Percentiles rank a stretch among this genome's conserved stretches.
These are phyloP conservation scores for Drosophila novamexicana DNA, from an alignment of 1,140 invertebrate genomes.

Conservation along the genomic window DNA sequence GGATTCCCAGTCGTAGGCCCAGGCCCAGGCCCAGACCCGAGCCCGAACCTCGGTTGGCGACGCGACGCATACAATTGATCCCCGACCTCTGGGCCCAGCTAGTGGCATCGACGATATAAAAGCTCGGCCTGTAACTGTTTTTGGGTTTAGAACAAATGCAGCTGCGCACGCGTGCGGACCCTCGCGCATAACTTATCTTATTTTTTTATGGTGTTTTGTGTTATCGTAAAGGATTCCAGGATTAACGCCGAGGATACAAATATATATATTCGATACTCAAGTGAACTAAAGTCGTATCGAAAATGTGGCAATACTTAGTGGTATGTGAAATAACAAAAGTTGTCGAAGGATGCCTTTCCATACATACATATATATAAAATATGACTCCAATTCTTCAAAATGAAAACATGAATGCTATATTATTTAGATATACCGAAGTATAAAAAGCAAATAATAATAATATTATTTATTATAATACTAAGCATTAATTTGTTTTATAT, in stretches of 20 bases:
- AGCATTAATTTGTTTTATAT: too few species aligned
- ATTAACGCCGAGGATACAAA: conserved; percentile 13
- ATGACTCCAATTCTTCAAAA: neutral
- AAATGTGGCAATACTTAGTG: conserved; percentile 63
- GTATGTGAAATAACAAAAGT: conserved; percentile 44
- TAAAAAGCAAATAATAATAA: too few species aligned
- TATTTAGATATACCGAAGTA: too few species aligned
- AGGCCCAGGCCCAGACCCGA: conserved; percentile 7
- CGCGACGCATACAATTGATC: conserved; percentile 24
- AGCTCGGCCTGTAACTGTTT: conserved; percentile 55
- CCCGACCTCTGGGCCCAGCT: conserved; percentile 4
- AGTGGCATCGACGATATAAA: conserved; percentile 52
- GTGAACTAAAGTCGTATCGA: neutral
- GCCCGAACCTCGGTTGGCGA: neutral
- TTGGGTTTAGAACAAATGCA: conserved; percentile 76
- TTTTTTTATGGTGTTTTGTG: conserved; percentile 25
- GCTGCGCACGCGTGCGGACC: conserved; percentile 57
- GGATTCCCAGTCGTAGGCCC: neutral
- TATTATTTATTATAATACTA: too few species aligned
- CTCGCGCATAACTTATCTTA: neutral
- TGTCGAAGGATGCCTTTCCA: neutral
- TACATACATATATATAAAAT: neutral
- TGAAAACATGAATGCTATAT: neutral
- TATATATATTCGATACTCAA: conserved; percentile 5
- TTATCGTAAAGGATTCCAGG: neutral